Percentiles rank a stretch among this genome's conserved stretches.
Evolutionary conservation across 2,888 invertebrate species (phyloP).

Genomic region (Lamellibrachia columna): DNA sequence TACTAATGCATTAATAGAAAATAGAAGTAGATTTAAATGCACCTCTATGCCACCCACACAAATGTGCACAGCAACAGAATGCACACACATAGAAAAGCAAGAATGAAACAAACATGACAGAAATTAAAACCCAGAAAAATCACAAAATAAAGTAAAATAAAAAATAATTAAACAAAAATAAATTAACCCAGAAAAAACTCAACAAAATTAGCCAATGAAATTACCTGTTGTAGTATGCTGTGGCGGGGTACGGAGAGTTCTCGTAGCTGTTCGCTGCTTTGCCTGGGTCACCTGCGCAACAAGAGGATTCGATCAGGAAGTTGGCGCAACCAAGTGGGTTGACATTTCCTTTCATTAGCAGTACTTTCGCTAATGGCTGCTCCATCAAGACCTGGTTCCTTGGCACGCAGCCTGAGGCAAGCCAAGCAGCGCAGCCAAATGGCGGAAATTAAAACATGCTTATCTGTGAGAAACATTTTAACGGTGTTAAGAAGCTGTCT

Average conservation of each 20-base stretch:
- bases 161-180: neutral
- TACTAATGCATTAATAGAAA: too few relatives aligned
- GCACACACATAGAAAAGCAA: neutral
- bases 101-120: neutral
- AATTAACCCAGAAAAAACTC: neutral
- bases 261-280: constrained; percentile 7
- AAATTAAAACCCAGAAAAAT: neutral
- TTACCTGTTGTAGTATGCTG: constrained; percentile 8
- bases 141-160: too few relatives aligned
- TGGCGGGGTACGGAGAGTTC: neutral
- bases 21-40: too few relatives aligned
- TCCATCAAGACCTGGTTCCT: neutral
- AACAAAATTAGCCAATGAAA: neutral
- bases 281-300: neutral
- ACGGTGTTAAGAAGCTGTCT: neutral
- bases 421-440: neutral
- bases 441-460: neutral
- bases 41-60: too few relatives aligned
- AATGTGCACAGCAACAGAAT: too few relatives aligned
- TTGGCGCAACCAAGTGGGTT: neutral
- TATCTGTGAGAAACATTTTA: constrained; percentile 8
- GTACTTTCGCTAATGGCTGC: neutral
- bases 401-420: neutral
- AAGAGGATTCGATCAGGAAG: neutral
- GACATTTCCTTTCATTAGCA: constrained; percentile 16